phyloP scores from a whole-genome alignment of 2,888 invertebrate genomes.

The Tortricodes alternella region DNA sequence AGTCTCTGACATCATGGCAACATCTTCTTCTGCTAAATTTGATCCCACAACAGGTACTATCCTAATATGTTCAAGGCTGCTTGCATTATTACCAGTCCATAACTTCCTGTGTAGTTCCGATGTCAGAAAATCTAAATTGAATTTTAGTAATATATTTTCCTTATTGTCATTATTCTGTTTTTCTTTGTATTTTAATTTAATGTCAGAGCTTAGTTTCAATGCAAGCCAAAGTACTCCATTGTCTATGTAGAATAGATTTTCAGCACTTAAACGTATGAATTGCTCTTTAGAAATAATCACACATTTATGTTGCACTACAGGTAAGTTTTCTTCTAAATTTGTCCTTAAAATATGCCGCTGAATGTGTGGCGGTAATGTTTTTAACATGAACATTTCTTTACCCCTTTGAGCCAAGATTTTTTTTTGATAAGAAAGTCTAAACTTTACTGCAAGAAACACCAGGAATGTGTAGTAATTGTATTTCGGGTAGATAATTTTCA shows the following conservation, averaged over 20 bases:
- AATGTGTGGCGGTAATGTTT: slow-evolving; percentile 53
- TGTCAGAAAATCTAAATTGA: slow-evolving; percentile 58
- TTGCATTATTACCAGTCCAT: slow-evolving; percentile 50
- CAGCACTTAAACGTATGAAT: slow-evolving; percentile 66
- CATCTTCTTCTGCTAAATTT: slow-evolving; percentile 51
- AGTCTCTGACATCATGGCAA: slow-evolving; percentile 59
- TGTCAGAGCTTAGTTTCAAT: slow-evolving; percentile 56
- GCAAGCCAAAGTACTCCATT: slow-evolving; percentile 72
- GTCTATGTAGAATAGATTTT: slow-evolving; percentile 75
- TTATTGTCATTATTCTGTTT: slow-evolving; percentile 37
- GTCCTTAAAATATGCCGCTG: slow-evolving; percentile 51
- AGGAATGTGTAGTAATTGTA: slow-evolving; percentile 70
- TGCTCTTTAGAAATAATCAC: slow-evolving; percentile 65
- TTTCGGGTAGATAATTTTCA: slow-evolving; percentile 76
- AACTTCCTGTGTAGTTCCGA: slow-evolving; percentile 68
- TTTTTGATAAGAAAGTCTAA: slow-evolving; percentile 56
- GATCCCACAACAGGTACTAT: slow-evolving; percentile 68
- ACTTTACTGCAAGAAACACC: slow-evolving; percentile 70
- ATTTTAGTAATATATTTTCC: slow-evolving; percentile 46
- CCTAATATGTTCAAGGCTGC: slow-evolving; percentile 52
- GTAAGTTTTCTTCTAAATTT: slow-evolving; percentile 52
- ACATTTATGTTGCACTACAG: slow-evolving; percentile 63
- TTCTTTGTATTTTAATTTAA: slow-evolving; percentile 52
- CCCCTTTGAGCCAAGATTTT: slow-evolving; percentile 37
- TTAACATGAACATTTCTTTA: slow-evolving; percentile 59